These are phyloP conservation scores for Campoletis raptor DNA, from an alignment of 2,888 invertebrate genomes.

Conservation along the genomic window DNA sequence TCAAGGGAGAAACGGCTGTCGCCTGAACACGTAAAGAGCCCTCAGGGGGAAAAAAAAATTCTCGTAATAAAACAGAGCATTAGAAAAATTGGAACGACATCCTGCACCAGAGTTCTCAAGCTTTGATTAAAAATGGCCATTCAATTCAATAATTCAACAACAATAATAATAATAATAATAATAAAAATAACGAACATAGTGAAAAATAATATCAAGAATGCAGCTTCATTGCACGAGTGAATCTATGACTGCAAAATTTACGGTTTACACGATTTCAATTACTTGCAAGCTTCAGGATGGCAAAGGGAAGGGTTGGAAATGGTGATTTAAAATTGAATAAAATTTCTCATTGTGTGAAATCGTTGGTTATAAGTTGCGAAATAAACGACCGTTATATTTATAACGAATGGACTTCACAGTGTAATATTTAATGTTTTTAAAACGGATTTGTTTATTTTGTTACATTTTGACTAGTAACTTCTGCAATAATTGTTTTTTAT, in stretches of 20 bases:
- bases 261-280: not conserved
- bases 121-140: not conserved
- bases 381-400: not conserved
- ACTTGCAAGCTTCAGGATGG: not conserved
- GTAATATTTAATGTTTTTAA: not conserved
- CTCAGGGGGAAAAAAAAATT: not conserved
- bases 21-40: slow-evolving; percentile 52
- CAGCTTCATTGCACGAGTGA: not conserved
- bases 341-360: not conserved
- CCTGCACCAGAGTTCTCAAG: not conserved
- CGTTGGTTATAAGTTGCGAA: not conserved
- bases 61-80: not conserved
- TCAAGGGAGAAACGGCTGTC: slow-evolving; percentile 68
- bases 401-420: not conserved
- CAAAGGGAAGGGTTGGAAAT: not conserved
- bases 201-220: not conserved
- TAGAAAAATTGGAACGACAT: not conserved
- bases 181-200: too few relatives aligned
- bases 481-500: not conserved
- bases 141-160: not conserved
- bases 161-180: too few relatives aligned
- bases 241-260: not conserved
- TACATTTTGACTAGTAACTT: not conserved
- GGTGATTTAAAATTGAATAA: not conserved
- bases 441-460: not conserved